Base-by-base conservation (phyloP, 2,888 invertebrate species). In the Boloria euphrosyne region DNA sequence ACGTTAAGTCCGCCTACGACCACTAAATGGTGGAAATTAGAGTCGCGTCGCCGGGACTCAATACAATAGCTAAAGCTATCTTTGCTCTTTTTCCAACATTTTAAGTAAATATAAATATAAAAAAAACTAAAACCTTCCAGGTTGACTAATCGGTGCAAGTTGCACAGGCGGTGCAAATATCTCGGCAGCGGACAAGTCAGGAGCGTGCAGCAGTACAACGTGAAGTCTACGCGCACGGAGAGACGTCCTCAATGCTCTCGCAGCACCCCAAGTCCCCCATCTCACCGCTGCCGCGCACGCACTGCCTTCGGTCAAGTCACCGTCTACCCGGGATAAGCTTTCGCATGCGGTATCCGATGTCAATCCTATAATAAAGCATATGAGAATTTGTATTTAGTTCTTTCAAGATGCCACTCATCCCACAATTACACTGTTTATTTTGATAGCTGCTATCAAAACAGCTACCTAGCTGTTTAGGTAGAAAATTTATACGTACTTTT, bases 251-350 rank as follows among this genome's bases (percentile, higher is more conserved):
- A 97, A 84, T 6, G 96, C 96, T 44, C 94, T 94, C 68, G 96
- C 96, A 5, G 96, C 96, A 65, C 96, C 96, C 87, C 96, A 96
- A 16, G 96, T 96, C 7, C 96, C 96, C 84, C 95, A 95, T 47
- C 96, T 93, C 0, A 94, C 95, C 0, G 94, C 94, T 0, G 93
- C 92, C 1, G 90, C 89, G 16, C 87, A 89, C 0, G 91, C 92
- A 71, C 80, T 79, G 17, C 80, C 79, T 68, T 90, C 90, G 6
- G 83, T 78, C 13, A 75, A 71, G 27, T 85, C 88, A 4, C 78
- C 79, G 44, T 85, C 87, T 3, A 78, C 69, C 3, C 85, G 85
- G 10, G 85, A 78, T 5, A 89, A 75, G 68, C 81, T 86, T 67
- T 90, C 91, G 77, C 90, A 90, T 31, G 87, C 90, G 66, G 92